phyloP scores from a whole-genome alignment of 2,113 vertebrate genomes.

The Macroglossus sobrinus region DNA sequence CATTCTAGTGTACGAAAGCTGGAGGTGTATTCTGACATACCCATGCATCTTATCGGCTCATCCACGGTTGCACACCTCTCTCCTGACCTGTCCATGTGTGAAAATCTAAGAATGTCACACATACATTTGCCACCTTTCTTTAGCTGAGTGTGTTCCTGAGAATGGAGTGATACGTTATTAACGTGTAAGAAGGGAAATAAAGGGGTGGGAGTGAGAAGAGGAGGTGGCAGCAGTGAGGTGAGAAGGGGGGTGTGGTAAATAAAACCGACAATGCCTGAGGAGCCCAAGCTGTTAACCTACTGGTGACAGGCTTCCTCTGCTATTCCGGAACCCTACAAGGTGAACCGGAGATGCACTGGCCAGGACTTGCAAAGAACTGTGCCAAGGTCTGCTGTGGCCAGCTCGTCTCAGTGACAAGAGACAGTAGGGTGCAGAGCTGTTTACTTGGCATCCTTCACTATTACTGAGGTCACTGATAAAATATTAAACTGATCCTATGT shows the following conservation, averaged over 20 bases:
- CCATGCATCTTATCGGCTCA: neutral
- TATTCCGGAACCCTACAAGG: neutral
- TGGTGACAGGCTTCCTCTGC: neutral
- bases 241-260: neutral
- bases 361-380: neutral
- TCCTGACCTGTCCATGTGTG: neutral
- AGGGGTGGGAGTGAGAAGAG: neutral
- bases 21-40: neutral
- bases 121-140: neutral
- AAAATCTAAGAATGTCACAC: neutral
- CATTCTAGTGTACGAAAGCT: neutral
- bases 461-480: neutral
- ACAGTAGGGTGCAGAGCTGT: constrained; percentile 28
- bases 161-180: neutral
- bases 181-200: neutral
- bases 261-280: neutral
- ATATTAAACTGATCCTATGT: neutral
- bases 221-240: neutral
- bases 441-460: constrained; percentile 18
- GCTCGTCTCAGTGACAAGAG: constrained; percentile 10
- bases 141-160: neutral
- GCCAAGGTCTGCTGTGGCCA: constrained; percentile 37
- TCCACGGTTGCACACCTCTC: neutral
- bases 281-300: constrained; percentile 40
- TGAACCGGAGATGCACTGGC: neutral